Base-by-base conservation (phyloP, 2,888 invertebrate species). In the Bedellia somnulentella region DNA sequence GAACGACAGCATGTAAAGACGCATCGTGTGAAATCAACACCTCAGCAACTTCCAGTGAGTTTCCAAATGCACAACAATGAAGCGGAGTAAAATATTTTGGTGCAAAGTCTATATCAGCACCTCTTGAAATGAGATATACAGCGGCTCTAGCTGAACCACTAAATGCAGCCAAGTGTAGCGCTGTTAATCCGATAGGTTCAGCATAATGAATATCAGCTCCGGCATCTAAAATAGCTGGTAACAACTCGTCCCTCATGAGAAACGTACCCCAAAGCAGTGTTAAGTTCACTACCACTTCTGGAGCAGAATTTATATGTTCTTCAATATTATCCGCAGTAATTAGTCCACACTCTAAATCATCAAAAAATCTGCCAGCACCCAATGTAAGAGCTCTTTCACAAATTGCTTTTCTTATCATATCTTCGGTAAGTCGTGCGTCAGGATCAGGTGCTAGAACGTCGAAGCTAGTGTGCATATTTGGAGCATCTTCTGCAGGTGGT, bases 51-150 rank as follows among this genome's bases (percentile, higher is more conserved):
- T 89, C 86, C 4, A 85, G 78, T 15, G 90, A 86, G 46, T 93
- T 92, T 3, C 93, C 89, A 59, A 93, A 91, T 1, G 93, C 92
- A 2, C 93, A 89, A 50, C 89, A 92, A 52, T 94, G 93, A 30
- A 94, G 73, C 0, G 93, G 90, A 15, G 88, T 86, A 46, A 87
- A 88, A 39, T 83, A 81, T 56, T 86, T 86, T 21, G 81, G 81
- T 14, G 82, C 79, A 23, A 80, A 78, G 55, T 87, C 86, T 0
- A 87, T 79, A 44, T 86, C 85, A 33, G 85, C 81, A 0, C 86
- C 86, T 38, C 83, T 80, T 3, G 80, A 68, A 12, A 90, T 76
- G 31, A 91, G 67, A 49, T 82, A 86, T 29, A 80, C 77, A 1
- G 83, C 80, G n/a, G 86, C 82, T 24, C 82, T 79, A 17, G 82